These are phyloP conservation scores for Idaea aversata DNA, from an alignment of 2,888 invertebrate genomes.

Conservation along the genomic window DNA sequence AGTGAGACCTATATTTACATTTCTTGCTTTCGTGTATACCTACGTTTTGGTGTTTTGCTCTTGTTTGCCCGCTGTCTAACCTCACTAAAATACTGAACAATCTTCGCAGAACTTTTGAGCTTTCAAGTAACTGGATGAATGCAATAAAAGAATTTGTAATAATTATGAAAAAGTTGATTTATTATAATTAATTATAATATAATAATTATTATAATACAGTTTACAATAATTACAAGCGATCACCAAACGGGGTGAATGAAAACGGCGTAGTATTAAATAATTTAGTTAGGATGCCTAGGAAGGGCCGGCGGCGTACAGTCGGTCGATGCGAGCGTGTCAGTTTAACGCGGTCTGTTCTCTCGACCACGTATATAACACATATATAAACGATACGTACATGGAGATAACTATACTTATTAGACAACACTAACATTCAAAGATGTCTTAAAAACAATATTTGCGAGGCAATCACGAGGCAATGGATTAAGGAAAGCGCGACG, in stretches of 20 bases:
- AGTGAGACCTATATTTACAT: too few species aligned
- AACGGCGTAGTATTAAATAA: slow-evolving; percentile 79
- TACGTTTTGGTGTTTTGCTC: too few species aligned
- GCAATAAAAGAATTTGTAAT: slow-evolving; percentile 68
- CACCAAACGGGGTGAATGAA: slow-evolving; percentile 80
- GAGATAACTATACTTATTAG: slow-evolving; percentile 3
- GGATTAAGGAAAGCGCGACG: slow-evolving; percentile 15
- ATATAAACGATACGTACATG: slow-evolving; percentile 22
- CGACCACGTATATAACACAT: slow-evolving; percentile 19
- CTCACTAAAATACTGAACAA: not conserved
- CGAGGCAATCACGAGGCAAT: slow-evolving; percentile 23
- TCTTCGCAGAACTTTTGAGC: not conserved
- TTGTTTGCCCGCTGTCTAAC: not conserved
- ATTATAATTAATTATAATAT: slow-evolving; percentile 75
- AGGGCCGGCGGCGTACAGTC: slow-evolving; percentile 44
- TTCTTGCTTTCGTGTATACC: too few species aligned
- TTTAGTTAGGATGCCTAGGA: slow-evolving; percentile 56
- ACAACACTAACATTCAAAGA: slow-evolving; percentile 23
- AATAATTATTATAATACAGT: slow-evolving; percentile 81
- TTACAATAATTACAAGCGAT: slow-evolving; percentile 81
- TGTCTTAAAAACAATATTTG: slow-evolving; percentile 20
- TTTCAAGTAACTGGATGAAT: not conserved
- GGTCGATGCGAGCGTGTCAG: slow-evolving; percentile 29
- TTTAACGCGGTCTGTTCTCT: slow-evolving; percentile 7
- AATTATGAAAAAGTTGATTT: slow-evolving; percentile 81